Evolutionary conservation across 1,140 invertebrate genomes (phyloP).

Genomic region (Oreohelix idahoensis): DNA sequence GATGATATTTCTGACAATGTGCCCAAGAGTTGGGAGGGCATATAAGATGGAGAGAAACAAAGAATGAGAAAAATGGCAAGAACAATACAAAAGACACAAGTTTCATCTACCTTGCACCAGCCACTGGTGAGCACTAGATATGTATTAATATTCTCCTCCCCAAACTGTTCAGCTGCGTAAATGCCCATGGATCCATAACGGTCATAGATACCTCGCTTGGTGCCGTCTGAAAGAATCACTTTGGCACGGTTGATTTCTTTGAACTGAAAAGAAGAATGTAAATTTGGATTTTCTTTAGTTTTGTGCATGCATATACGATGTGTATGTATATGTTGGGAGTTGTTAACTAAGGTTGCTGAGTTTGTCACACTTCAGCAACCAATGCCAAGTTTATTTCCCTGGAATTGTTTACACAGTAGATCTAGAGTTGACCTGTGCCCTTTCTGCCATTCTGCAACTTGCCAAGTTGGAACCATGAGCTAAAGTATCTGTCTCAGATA

Average conservation of each 20-base stretch:
- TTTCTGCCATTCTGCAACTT: too few relatives aligned
- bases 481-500: background rate
- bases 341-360: too few relatives aligned
- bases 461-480: too few relatives aligned
- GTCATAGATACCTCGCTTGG: constrained; percentile 74
- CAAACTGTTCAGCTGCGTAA: constrained; percentile 75
- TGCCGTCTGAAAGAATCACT: constrained; percentile 72
- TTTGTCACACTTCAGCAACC: too few relatives aligned
- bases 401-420: too few relatives aligned
- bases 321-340: too few relatives aligned
- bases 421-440: too few relatives aligned
- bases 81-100: background rate
- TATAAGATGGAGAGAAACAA: too few relatives aligned
- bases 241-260: constrained; percentile 76
- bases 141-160: constrained; percentile 74
- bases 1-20: too few relatives aligned
- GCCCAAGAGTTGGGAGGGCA: too few relatives aligned
- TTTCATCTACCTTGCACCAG: constrained; percentile 88
- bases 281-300: background rate
- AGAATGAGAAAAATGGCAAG: too few relatives aligned
- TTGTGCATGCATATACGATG: background rate
- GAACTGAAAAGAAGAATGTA: constrained; percentile 68
- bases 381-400: too few relatives aligned
- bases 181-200: constrained; percentile 75
- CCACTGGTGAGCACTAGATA: constrained; percentile 82